Base-by-base conservation (phyloP, 2,797 vertebrate genomes). In the Varecia variegata region DNA sequence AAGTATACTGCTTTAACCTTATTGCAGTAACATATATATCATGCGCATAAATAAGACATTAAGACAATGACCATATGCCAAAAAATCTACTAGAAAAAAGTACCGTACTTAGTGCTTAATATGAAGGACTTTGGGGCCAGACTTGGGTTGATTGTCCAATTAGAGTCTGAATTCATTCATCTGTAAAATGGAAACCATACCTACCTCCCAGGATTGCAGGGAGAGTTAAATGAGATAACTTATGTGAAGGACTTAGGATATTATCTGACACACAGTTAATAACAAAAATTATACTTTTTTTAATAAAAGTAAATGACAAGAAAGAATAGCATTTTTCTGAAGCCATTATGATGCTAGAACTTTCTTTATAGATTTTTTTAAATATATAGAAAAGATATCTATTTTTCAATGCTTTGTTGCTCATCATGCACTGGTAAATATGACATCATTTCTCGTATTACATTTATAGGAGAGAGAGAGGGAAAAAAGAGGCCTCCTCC, bases 391-490 rank as follows among this genome's bases (percentile, higher is more conserved):
- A 58, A 79, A 54, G n/a, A 79, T 54, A 17, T n/a, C 50, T 27
- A 23, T 70, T 17, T n/a, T 45, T 81, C 56, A 77, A 70, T 58
- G n/a, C 38, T 76, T 50, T 88, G 27, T 35, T 90, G 35, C 47
- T 94, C 40, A 93, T 32, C 70, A 45, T 2, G 2, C 50, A 52
- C 88, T 96, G 47, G 81, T 96, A 76, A 84, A 76, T 92, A 90
- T 97, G 92, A 76, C 45, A 89, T 91, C 74, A 88, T 93, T 97
- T 85, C 73, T 84, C 4, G 50, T 67, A 84, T 74, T 58, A 54
- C 32, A 85, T 83, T 86, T 70, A 38, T 10, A 76, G n/a, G 52
- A 88, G 14, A 50, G 27, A 43, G 20, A 73, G 21, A 43, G 14
- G 65, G 12, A 30, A n/a, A 23, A 56, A 52, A 83, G 27, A n/a